Conservation (phyloP, 2,113 vertebrate species). For the Malurus cyaneus region DNA sequence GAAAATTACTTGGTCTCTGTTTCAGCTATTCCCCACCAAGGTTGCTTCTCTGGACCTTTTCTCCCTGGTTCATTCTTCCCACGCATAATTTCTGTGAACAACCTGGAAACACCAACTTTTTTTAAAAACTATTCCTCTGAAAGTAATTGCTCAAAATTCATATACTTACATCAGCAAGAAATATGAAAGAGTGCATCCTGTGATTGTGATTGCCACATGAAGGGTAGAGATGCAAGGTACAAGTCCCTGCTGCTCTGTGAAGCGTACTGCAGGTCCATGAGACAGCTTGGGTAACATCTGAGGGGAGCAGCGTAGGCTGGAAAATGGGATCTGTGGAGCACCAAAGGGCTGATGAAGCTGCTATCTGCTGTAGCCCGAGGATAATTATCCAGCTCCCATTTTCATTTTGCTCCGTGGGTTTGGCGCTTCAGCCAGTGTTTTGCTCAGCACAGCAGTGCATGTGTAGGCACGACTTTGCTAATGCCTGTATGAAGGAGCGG, state of each 20-base stretch:
- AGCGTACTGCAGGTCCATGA: neutral
- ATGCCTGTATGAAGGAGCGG: neutral
- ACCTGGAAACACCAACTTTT: neutral
- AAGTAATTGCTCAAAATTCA: neutral
- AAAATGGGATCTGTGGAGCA: neutral
- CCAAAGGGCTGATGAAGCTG: neutral
- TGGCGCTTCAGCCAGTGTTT: neutral
- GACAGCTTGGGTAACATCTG: neutral
- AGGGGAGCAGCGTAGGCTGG: neutral
- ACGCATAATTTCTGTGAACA: neutral
- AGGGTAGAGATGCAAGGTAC: neutral
- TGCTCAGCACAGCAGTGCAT: neutral
- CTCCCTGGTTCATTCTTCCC: neutral
- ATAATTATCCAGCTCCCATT: neutral
- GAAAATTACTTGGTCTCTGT: neutral
- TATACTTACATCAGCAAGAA: neutral
- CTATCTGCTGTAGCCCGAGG: neutral
- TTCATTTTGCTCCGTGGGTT: neutral
- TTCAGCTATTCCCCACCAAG: neutral
- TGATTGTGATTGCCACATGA: neutral
- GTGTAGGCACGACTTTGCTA: neutral
- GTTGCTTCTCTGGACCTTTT: neutral
- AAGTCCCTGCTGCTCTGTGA: neutral
- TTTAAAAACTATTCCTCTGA: neutral
- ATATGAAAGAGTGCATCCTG: neutral